Percentiles rank a stretch among this genome's conserved stretches.
Evolutionary conservation across 2,113 vertebrate species (phyloP).

Genomic region (Galbula dea): DNA sequence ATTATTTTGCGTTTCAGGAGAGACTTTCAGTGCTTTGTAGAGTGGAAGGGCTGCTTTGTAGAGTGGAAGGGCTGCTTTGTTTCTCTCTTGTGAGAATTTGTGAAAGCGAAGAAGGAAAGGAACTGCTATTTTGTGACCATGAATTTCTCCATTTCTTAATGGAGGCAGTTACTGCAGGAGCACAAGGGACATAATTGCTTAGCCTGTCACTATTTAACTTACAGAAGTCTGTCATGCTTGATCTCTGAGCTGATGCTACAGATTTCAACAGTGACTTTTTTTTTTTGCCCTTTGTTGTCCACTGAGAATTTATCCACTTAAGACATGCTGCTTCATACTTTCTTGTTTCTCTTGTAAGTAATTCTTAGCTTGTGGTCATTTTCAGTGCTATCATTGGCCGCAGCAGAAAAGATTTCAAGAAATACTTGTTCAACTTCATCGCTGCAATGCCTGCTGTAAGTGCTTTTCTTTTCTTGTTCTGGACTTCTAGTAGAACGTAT

Average conservation of each 20-base stretch:
- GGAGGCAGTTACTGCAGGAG: background rate
- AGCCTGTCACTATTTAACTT: background rate
- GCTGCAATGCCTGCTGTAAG: conserved; percentile 97
- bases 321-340: background rate
- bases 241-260: background rate
- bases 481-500: background rate
- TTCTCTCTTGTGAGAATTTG: background rate
- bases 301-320: background rate
- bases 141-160: background rate
- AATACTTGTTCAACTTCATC: conserved; percentile 94
- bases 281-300: background rate
- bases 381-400: conserved; percentile 98
- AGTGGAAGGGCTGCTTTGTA: background rate
- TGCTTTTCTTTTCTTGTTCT: conserved; percentile 53
- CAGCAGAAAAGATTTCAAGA: conserved; percentile 94
- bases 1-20: background rate
- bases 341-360: conserved; percentile 64
- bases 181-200: background rate
- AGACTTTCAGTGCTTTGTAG: background rate
- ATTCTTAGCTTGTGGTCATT: conserved; percentile 82
- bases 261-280: background rate
- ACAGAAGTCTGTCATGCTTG: background rate
- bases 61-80: background rate
- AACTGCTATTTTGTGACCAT: background rate
- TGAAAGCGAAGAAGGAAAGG: background rate